phyloP scores from a whole-genome alignment of 2,797 vertebrate species.

The Moxostoma hubbsi region DNA sequence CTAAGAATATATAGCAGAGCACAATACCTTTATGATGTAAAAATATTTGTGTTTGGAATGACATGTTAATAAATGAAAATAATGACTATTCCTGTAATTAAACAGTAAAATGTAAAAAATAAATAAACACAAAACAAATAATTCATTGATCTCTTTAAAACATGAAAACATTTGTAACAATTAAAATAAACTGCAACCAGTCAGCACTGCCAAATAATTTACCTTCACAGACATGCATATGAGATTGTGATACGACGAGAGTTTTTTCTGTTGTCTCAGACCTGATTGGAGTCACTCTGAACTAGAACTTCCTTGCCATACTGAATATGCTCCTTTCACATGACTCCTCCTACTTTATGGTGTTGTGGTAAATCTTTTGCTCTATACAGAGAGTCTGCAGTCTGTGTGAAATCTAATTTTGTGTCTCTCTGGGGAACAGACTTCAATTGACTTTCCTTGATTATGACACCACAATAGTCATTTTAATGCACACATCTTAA shows the following conservation, averaged over 20 bases:
- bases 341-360: not conserved
- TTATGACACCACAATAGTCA: slow-evolving; percentile 39
- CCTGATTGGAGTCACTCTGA: not conserved
- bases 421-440: slow-evolving; percentile 33
- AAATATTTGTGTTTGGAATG: too few relatives aligned
- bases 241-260: not conserved
- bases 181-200: not conserved
- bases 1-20: too few relatives aligned
- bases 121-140: not conserved
- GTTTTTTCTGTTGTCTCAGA: not conserved
- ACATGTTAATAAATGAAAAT: too few relatives aligned
- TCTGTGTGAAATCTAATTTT: slow-evolving; percentile 44
- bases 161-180: too few relatives aligned
- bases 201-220: not conserved
- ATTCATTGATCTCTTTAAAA: not conserved
- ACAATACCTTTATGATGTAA: too few relatives aligned
- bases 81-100: too few relatives aligned
- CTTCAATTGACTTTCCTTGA: slow-evolving; percentile 44
- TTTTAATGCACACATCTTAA: slow-evolving; percentile 39
- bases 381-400: slow-evolving; percentile 23
- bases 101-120: too few relatives aligned
- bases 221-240: not conserved
- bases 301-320: not conserved
- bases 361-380: slow-evolving; percentile 1
- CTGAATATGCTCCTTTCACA: not conserved